Evolutionary conservation across 2,797 vertebrate genomes (phyloP), one percentile per base, ranked within the genome.

Genomic region (Sternarchorhynchus goeldii): DNA sequence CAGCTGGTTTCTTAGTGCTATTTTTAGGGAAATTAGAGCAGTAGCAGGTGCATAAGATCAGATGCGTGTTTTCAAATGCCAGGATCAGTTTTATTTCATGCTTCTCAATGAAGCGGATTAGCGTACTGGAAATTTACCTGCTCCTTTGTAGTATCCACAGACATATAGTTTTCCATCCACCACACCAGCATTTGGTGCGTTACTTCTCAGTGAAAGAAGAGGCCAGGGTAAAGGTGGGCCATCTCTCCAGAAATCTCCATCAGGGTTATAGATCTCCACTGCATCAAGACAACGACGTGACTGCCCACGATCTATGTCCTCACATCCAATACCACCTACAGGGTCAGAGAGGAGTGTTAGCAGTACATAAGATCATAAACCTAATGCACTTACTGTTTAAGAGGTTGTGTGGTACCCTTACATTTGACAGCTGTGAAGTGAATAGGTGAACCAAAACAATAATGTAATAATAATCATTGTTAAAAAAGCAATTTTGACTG

Each of bases 241-340:
- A 2, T 96, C 94, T 80, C 95, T 94, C 98, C 98, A 99, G 68
- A 93, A 96, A 85, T 98, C 93, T 65, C 94, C 94, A 20, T 99
- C 97, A 0, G 94, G 91, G 62, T 96, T 98, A 87, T 99, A 99
- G 86, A 99, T 97, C 89, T 99, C 98, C 72, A 99, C 95, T 4
- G 85, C 90, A 59, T 96, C 93, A 0, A 99, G 96, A 77, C 97
- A 99, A 83, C 92, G 95, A 17, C 97, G 94, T 21, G 95, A 95
- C 76, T 99, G 98, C 25, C 97, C 98, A 70, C 90, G 88, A 86
- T 99, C 98, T 6, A 83, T 84, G 32, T 96, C 96, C 56, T 94
- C 87, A 76, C 98, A 99, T 14, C 98, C 98, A 81, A 99, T 99
- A 63, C 98, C 98, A 78, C 98, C 98, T 99, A 76, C 12, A 81